Evolutionary conservation across 2,113 vertebrate species (phyloP), one percentile per base, ranked within the genome.

Genomic region (Notarius lentiginosus): DNA sequence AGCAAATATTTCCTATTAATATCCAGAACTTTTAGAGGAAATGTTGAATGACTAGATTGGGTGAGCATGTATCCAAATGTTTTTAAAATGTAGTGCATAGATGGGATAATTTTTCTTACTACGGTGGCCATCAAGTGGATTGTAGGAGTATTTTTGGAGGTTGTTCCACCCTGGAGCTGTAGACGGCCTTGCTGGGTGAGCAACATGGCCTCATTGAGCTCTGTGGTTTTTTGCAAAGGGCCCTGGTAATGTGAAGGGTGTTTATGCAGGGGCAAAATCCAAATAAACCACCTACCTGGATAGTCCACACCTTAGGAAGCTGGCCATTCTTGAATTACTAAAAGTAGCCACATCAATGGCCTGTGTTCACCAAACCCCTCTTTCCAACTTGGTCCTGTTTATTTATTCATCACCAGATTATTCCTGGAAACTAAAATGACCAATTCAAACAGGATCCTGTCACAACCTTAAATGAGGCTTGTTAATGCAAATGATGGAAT

Each of bases 221-320:
- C 47, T 76, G 20, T 86, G 24, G 90, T 91, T 92, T 91, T 91
- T 91, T 92, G 90, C 88, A 90, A 55, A 88, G 90, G 83, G 27
- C 24, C 7, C 47, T 49, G 83, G 73, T 76, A 11, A 79, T 14
- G 20, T 58, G 24, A 77, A 85, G 34, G 49, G 60, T 66, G 56
- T 72, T 76, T 60, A 87, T 20, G 7, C 55, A 82, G 27, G 34
- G 22, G n/a, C 30, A 81, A 60, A 86, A 83, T 55, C 63, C 55
- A 89, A 89, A 87, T 82, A 88, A 90, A 76, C 77, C 22, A 89
- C 75, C 66, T 83, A 75, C 84, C 88, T 82, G 27, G 27, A 53
- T 55, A 60, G 27, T 77, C 82, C 66, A 68, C 80, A 55, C 55
- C 61, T 75, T 58, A 83, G 66, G 58, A 83, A 81, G 58, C 30